Evolutionary conservation across 2,888 invertebrate species (phyloP), one percentile per base, ranked within the genome.

Genomic region (Aporophyla nigra): DNA sequence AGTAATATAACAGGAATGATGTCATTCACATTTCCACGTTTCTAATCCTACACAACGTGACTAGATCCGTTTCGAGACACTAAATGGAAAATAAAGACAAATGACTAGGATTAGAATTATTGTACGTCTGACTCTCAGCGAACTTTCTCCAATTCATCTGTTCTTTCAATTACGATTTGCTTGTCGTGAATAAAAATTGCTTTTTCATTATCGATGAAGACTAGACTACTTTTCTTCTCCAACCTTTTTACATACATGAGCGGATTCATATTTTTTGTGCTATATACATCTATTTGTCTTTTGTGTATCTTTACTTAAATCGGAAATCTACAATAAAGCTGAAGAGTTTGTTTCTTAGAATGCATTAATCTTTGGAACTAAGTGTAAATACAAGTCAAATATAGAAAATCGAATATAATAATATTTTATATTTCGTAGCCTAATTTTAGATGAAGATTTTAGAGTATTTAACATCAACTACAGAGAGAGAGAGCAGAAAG

Each of bases 21-120:
- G 61, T 79, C 63, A 78, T 73, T 62, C 53, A 58, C 51, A 61
- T 67, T 78, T 75, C 63, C 56, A 83, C 62, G 65, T 80, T 78
- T 80, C 74, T 76, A 77, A 80, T 74, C 46, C 65, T 68, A 68
- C 21, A 66, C 71, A 77, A 84, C 72, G 58, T 72, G 71, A 79
- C 53, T 66, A 78, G 72, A 82, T 82, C 63, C 71, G 68, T 80
- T 71, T 74, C 71, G 68, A 59, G 67, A 69, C 58, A 76, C 49
- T 77, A 49, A 75, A 72, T 82, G 12, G 21, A 71, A 73, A 76
- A 84, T 77, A 67, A 77, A 83, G 80, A 83, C 51, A 66, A 80
- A 77, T 78, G 27, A 58, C 40, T 40, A 58, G 27, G 58, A 84
- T 82, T 73, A 73, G 33, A 66, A 74, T 66, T 58, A 69, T 63